These are phyloP conservation scores for Heterodera carotae DNA, from an alignment of 1,140 invertebrate genomes.

Conservation along the genomic window DNA sequence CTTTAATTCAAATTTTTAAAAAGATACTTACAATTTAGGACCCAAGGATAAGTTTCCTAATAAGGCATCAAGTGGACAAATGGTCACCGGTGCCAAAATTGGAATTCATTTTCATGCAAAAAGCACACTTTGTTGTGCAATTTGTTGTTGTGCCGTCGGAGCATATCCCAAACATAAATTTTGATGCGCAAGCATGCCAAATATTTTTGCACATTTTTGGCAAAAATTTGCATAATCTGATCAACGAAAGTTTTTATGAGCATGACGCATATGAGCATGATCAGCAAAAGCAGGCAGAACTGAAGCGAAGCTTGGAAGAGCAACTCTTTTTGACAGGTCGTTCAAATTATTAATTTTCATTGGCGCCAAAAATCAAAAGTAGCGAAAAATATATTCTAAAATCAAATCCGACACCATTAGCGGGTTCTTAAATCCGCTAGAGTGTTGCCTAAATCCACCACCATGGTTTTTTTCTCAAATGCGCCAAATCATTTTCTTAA, in stretches of 20 bases:
- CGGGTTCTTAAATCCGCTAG: no score
- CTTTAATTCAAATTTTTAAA: no score
- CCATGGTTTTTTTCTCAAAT: no score
- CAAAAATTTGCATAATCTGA: not conserved
- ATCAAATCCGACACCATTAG: no score
- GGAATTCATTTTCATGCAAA: not conserved
- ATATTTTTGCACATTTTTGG: not conserved
- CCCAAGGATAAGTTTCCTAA: not conserved
- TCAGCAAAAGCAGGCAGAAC: not conserved
- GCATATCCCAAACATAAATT: not conserved
- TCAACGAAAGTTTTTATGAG: not conserved
- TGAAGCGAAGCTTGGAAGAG: not conserved
- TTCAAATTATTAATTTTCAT: not conserved
- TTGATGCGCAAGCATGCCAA: not conserved
- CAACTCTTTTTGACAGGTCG: not conserved
- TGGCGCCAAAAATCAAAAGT: no score
- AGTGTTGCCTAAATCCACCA: no score
- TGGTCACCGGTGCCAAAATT: not conserved
- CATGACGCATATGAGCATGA: not conserved
- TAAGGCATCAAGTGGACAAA: not conserved
- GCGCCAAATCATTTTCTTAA: no score
- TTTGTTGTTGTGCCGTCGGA: not conserved
- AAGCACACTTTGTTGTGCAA: not conserved
- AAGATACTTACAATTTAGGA: not conserved
- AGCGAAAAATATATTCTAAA: no score